Evolutionary conservation across 2,888 invertebrate genomes (phyloP), one percentile per base, ranked within the genome.

Genomic region (Agrotis segetum): DNA sequence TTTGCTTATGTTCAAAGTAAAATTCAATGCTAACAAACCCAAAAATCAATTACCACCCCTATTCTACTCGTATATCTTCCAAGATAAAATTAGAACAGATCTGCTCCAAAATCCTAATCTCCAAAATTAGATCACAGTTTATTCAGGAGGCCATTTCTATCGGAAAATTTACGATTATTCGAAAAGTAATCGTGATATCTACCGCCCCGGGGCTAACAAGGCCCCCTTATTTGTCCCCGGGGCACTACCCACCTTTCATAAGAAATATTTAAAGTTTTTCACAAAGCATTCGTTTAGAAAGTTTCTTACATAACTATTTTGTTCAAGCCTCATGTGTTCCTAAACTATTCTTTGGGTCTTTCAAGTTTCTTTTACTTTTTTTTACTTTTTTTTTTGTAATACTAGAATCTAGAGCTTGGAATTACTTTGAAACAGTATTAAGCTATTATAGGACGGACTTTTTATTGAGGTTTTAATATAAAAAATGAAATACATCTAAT

Each of bases 111-210:
- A 77, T 66, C 79, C 53, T 81, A 74, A 77, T 81, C 74, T 81
- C 56, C 52, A 16, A 76, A 84, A 72, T 76, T 44, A 71, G 67
- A 75, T 76, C 50, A 60, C 46, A 53, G 17, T 75, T 81, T 81
- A 83, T 89, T 90, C 88, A 87, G 84, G 81, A 84, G 81, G 84
- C 81, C 87, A 87, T 88, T 88, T 88, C 85, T 82, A 82, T 84
- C 84, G 81, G 79, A 83, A 74, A 90, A 88, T 90, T 91, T 92
- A 92, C 88, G 90, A 88, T 90, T 90, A 90, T 91, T 90, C 79
- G 87, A 84, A 89, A 91, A 90, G 91, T 92, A 89, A 90, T 88
- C 69, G 77, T 64, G 81, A 74, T 83, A 75, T 72, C 77, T 71
- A 29, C 66, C 60, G 73, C 63, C 50, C 84, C 81, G 73, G 81